Conservation (phyloP, 1,140 invertebrate genomes). For the Marisa cornuarietis region DNA sequence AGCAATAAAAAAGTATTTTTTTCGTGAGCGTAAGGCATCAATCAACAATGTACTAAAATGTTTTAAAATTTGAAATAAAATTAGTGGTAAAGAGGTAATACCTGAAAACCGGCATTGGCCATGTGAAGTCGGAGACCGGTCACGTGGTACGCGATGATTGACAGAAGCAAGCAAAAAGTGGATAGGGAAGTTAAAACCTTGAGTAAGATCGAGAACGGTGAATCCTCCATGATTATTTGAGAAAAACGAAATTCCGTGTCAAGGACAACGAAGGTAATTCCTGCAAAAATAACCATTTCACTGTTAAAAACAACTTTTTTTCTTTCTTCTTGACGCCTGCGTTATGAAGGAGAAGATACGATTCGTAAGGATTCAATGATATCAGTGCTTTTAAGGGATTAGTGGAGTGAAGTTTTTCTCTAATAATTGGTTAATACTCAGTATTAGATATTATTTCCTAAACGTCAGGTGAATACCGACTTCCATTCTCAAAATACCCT, state of each 20-base stretch:
- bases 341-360: too few relatives aligned
- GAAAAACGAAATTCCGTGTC: constrained; percentile 51
- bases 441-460: too few relatives aligned
- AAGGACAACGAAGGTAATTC: constrained; percentile 46
- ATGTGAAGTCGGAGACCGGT: constrained; percentile 48
- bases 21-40: too few relatives aligned
- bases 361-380: too few relatives aligned
- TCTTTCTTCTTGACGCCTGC: too few relatives aligned
- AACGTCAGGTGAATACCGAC: too few relatives aligned
- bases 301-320: not conserved
- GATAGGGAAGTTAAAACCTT: constrained; percentile 46
- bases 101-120: constrained; percentile 46
- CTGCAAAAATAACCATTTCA: not conserved
- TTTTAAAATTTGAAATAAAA: too few relatives aligned
- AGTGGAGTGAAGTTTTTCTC: not conserved
- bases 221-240: constrained; percentile 23
- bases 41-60: too few relatives aligned
- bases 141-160: constrained; percentile 47
- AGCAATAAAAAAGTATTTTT: too few relatives aligned
- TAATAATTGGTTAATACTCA: not conserved
- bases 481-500: too few relatives aligned
- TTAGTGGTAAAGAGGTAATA: not conserved
- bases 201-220: constrained; percentile 36
- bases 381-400: not conserved
- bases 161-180: constrained; percentile 42